Conservation (phyloP, 1,140 invertebrate genomes). For the Bursaphelenchus mucronatus region DNA sequence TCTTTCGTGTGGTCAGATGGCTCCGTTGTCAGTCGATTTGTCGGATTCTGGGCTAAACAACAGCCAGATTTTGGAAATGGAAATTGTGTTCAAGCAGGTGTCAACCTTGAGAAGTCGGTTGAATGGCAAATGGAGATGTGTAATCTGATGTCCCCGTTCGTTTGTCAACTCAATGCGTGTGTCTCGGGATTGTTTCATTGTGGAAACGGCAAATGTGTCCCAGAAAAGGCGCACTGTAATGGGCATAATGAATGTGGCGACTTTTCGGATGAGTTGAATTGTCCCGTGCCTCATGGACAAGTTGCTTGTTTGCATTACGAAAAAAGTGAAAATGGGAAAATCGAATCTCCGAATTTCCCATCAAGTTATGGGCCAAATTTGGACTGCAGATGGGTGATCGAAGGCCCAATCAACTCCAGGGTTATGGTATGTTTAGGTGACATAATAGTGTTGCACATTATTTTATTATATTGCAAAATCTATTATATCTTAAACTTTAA, state of each 20-base stretch:
- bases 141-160: slow-evolving; percentile 84
- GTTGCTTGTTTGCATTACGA: slow-evolving; percentile 77
- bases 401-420: slow-evolving; percentile 86
- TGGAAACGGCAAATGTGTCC: slow-evolving; percentile 63
- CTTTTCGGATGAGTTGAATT: slow-evolving; percentile 63
- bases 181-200: slow-evolving; percentile 67
- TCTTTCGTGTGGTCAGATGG: slow-evolving; percentile 74
- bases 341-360: slow-evolving; percentile 88
- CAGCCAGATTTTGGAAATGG: slow-evolving; percentile 80
- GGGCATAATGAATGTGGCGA: slow-evolving; percentile 64
- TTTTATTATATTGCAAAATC: neutral
- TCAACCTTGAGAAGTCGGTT: slow-evolving; percentile 30
- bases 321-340: slow-evolving; percentile 76
- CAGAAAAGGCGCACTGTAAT: slow-evolving; percentile 63
- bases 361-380: slow-evolving; percentile 81
- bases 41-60: slow-evolving; percentile 65
- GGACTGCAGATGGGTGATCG: slow-evolving; percentile 93
- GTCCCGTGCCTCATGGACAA: slow-evolving; percentile 47
- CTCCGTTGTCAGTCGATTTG: slow-evolving; percentile 82
- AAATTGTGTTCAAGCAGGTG: slow-evolving; percentile 73
- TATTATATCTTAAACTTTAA: too few species aligned
- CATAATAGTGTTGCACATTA: neutral
- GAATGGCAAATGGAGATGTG: slow-evolving; percentile 66
- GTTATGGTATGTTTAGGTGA: slow-evolving; percentile 62
- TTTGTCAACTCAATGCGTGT: slow-evolving; percentile 85